Base-by-base conservation (phyloP, 2,797 vertebrate species). In the Helarctos malayanus region DNA sequence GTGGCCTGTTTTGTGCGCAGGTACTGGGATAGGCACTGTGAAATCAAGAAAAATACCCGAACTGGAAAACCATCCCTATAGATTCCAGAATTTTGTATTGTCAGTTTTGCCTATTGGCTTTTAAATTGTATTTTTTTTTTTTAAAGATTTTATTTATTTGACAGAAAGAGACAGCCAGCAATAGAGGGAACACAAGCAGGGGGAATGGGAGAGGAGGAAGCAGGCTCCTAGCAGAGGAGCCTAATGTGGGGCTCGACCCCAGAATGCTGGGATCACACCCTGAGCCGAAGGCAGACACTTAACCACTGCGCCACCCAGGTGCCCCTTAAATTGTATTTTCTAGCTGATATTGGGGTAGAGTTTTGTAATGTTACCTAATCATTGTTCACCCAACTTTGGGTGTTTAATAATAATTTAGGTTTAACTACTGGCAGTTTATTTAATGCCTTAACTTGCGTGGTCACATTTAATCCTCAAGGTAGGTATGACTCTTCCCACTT, bases 401-500 rank as follows among this genome's bases (percentile, higher is more conserved):
- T 91, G 35, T 95, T 82, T 94, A 91, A 89, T 84, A 96, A 80
- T 81, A 93, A 16, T 56, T 92, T 78, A 92, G 0, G 54, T 88
- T 97, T 91, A 96, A 89, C 63, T 95, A 27, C 83, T 85, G 79
- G 15, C 13, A 49, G 65, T 88, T 96, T 91, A 82, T 23, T 25
- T 93, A 95, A 90, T 96, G 25, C 11, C 92, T 96, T 97, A 82
- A 89, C 27, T 23, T 75, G 45, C 83, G 52, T 76, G 76, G 8
- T 89, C 80, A 89, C 56, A 85, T 90, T 91, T 93, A 92, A 94
- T 97, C 16, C 29, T 95, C 35, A 88, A 81, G 54, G 47, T 95
- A 95, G 75, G 49, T 96, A 78, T 81, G 85, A 71, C 75, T 94
- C 78, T 96, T 96, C n/a, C 85, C 25, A 79, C 84, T 94, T 96